Conservation (phyloP, 2,888 invertebrate genomes). For the Alviniconcha strummeri region DNA sequence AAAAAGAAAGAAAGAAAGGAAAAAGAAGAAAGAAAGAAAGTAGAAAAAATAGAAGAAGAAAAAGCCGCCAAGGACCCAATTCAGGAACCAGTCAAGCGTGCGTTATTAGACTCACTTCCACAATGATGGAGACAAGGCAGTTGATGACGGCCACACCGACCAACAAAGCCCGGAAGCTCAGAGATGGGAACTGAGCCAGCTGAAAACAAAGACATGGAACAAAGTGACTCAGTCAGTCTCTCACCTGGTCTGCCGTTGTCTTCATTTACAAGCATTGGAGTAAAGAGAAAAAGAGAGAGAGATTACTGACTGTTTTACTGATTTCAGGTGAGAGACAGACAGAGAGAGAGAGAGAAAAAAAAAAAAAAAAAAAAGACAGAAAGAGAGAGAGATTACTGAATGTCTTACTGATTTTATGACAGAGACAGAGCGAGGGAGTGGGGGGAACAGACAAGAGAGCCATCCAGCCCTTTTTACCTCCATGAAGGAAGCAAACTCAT, state of each 20-base stretch:
- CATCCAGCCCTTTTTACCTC: slow-evolving; percentile 57
- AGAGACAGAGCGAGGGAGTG: neutral
- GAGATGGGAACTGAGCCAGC: slow-evolving; percentile 63
- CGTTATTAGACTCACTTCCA: slow-evolving; percentile 72
- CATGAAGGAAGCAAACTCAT: slow-evolving; percentile 63
- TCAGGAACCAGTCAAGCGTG: too few species aligned
- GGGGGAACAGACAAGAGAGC: neutral
- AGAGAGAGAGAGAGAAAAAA: neutral
- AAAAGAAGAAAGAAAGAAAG: neutral
- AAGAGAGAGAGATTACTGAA: neutral
- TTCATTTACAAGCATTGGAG: too few species aligned
- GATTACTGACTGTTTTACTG: too few species aligned
- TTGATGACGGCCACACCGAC: slow-evolving; percentile 76
- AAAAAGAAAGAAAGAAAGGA: neutral
- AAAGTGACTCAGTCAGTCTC: too few species aligned
- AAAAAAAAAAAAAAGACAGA: neutral
- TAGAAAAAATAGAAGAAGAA: too few species aligned
- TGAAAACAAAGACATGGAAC: slow-evolving; percentile 38
- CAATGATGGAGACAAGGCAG: slow-evolving; percentile 74
- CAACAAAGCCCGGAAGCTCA: slow-evolving; percentile 78
- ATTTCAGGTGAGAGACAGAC: too few species aligned
- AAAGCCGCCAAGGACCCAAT: too few species aligned
- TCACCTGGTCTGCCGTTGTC: too few species aligned
- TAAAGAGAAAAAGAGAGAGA: too few species aligned
- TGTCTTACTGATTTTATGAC: neutral